Evolutionary conservation across 30 jellyfish, hydroid and myxozoan species (phyloP).

Genomic region (Aurelia aurita complex sp. Pacific): DNA sequence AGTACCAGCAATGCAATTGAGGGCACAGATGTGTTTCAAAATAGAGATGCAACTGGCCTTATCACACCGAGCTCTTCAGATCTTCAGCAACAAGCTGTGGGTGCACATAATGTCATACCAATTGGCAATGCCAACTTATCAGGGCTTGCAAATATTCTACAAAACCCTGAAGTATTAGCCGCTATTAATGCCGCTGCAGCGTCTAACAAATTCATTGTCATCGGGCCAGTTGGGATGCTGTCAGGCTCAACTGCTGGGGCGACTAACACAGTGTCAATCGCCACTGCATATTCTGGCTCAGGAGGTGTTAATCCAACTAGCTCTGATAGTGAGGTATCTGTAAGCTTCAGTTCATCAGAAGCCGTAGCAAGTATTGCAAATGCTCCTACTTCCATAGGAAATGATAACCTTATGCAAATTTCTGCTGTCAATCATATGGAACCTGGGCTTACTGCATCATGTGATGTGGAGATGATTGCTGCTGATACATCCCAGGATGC

Average conservation of each 20-base stretch:
- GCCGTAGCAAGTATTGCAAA: conserved; percentile 12
- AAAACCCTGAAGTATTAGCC: conserved; percentile 97
- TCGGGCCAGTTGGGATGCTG: conserved; percentile 99
- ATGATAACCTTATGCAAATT: conserved; percentile 27
- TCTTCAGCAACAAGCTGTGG: conserved; percentile 74
- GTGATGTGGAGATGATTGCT: conserved; percentile 72
- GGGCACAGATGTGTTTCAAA: conserved; percentile 33
- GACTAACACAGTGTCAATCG: conserved; percentile 54
- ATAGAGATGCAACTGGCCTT: conserved; percentile 43
- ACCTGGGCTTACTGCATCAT: conserved; percentile 42
- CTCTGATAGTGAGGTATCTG: conserved; percentile 6
- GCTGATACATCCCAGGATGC: conserved; percentile 72
- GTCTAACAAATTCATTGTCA: conserved; percentile 94
- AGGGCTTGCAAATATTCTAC: conserved; percentile 96
- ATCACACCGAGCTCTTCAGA: conserved; percentile 57
- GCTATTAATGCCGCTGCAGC: conserved; percentile 99
- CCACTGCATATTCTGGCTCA: conserved; percentile 56
- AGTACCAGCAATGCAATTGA: conserved; percentile 41
- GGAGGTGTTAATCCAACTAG: conserved; percentile 18
- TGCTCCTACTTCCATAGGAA: neutral
- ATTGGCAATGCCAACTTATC: conserved; percentile 86
- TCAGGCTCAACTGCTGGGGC: conserved; percentile 69
- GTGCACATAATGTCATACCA: conserved; percentile 71
- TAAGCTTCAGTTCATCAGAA: conserved; percentile 9
- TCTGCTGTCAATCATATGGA: conserved; percentile 33